phyloP scores from a whole-genome alignment of 2,113 vertebrate species.

The Toxotes jaculatrix region DNA sequence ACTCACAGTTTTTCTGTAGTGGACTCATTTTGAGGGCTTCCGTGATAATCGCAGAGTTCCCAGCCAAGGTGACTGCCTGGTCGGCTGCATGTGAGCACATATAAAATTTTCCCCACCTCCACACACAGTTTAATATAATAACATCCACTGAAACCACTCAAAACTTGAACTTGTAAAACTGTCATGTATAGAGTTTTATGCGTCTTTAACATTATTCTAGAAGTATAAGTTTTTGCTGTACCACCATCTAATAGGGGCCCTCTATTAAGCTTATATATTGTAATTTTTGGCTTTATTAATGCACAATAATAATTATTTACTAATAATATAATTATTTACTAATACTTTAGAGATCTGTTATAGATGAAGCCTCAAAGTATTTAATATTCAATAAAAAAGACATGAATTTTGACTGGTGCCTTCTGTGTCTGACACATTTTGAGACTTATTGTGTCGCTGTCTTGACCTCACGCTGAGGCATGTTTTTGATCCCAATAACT shows the following conservation, averaged over 20 bases:
- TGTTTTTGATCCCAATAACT: neutral
- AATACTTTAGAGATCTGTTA: neutral
- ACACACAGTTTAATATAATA: neutral
- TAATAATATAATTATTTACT: neutral
- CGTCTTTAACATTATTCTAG: neutral
- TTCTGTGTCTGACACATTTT: no score
- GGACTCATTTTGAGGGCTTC: conserved; percentile 21
- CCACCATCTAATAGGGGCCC: neutral
- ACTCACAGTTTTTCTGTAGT: conserved; percentile 37
- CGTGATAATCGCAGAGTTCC: conserved; percentile 55
- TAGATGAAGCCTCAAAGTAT: neutral
- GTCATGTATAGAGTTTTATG: neutral
- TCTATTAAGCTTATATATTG: neutral
- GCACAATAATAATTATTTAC: neutral
- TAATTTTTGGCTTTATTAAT: neutral
- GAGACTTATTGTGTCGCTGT: neutral
- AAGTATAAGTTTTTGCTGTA: neutral
- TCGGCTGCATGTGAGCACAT: conserved; percentile 21
- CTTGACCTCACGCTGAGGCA: neutral
- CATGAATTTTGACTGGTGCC: no score
- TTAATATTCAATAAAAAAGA: neutral
- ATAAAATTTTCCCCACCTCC: conserved; percentile 30
- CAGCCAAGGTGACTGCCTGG: conserved; percentile 31
- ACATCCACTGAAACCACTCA: neutral
- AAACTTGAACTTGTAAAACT: neutral